A percentile compares a stretch with the other conserved stretches of the same genome.
Conservation (phyloP, 2,888 invertebrate species). For the Dorcus hopei region DNA sequence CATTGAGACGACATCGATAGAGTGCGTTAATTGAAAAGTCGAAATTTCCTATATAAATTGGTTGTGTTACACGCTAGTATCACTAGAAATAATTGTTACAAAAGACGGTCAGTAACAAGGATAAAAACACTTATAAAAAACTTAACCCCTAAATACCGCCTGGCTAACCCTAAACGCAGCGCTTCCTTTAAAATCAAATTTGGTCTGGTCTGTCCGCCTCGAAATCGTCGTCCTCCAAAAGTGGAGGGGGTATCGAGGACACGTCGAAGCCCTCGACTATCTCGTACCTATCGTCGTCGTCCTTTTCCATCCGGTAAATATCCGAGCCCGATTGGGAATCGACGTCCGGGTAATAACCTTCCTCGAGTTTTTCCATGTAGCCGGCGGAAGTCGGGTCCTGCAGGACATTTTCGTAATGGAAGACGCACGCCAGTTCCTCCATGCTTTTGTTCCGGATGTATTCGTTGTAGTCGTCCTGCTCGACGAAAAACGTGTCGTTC, state of each 20-base stretch:
- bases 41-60: background rate
- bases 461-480: constrained; percentile 43
- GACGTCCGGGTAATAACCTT: constrained; percentile 65
- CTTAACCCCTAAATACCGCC: background rate
- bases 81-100: background rate
- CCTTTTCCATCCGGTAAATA: constrained; percentile 49
- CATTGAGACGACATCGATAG: no score
- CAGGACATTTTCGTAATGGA: constrained; percentile 38
- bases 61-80: background rate
- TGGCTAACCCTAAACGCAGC: background rate
- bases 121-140: background rate
- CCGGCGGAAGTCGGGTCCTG: constrained; percentile 8
- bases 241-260: constrained; percentile 72
- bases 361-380: constrained; percentile 45
- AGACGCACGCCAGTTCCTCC: constrained; percentile 43
- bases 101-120: background rate
- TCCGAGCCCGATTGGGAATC: constrained; percentile 54
- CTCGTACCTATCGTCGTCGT: constrained; percentile 59
- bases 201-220: constrained; percentile 52
- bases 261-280: constrained; percentile 74
- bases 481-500: constrained; percentile 45
- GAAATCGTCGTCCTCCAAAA: constrained; percentile 74
- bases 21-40: no score
- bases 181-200: constrained; percentile 45
- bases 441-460: constrained; percentile 41